Evolutionary conservation across 2,888 invertebrate genomes (phyloP).

Genomic region (Drosophila infuscata): DNA sequence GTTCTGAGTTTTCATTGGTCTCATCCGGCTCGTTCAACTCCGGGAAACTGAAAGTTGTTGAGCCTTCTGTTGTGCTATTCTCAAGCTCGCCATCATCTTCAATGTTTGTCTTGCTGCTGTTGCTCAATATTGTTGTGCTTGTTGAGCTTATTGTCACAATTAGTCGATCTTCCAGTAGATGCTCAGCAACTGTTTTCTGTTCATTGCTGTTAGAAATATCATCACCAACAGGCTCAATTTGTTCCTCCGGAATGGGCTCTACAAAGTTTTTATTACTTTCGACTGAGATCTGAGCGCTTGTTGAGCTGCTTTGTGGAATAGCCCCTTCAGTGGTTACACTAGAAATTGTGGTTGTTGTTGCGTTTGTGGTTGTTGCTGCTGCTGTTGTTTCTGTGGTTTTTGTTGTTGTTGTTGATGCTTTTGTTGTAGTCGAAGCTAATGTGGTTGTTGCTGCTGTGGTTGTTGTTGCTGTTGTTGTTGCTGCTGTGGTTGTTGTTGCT

Average conservation of each 20-base stretch:
- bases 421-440: not conserved
- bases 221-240: not conserved
- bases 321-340: slow-evolving; percentile 9
- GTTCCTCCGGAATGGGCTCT: not conserved
- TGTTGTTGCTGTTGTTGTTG: not conserved
- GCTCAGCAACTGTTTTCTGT: not conserved
- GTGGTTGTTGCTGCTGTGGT: not conserved
- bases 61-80: not conserved
- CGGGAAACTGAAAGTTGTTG: not conserved
- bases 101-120: not conserved
- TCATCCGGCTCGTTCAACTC: slow-evolving; percentile 1
- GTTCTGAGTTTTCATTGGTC: not conserved
- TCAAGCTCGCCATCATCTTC: not conserved
- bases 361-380: not conserved
- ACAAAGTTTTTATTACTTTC: not conserved
- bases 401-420: not conserved
- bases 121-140: slow-evolving; percentile 11
- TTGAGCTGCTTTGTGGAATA: slow-evolving; percentile 8
- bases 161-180: not conserved
- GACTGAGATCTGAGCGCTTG: slow-evolving; percentile 10
- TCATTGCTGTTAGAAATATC: not conserved
- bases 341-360: slow-evolving; percentile 1
- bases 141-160: not conserved
- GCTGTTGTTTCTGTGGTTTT: not conserved
- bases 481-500: not conserved